These are phyloP conservation scores for Umimayanthus chanpuru DNA, from an alignment of 92 coral and sea anemone species.

Conservation along the genomic window DNA sequence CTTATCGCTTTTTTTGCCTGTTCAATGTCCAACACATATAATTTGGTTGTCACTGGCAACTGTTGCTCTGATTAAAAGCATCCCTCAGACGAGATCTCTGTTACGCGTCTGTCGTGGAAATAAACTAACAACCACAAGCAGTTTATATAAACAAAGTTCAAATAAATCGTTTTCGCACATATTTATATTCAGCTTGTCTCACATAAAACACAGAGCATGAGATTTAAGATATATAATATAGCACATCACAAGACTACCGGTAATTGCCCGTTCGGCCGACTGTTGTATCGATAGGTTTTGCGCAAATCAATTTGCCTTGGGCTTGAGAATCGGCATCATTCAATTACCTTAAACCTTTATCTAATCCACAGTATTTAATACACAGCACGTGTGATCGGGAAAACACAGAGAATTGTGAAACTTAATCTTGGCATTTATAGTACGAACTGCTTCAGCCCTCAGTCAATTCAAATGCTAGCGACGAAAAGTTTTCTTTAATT, in stretches of 20 bases:
- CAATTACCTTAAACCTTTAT: slow-evolving; percentile 13
- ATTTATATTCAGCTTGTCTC: background rate
- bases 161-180: background rate
- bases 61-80: background rate
- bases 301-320: background rate
- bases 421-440: background rate
- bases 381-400: slow-evolving; percentile 14
- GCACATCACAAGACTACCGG: no score
- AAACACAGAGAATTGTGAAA: background rate
- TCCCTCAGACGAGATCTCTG: no score
- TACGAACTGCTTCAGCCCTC: background rate
- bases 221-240: background rate
- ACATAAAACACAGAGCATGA: background rate
- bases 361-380: background rate
- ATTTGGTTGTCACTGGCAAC: background rate
- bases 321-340: background rate
- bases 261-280: background rate
- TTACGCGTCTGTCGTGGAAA: background rate
- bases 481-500: background rate
- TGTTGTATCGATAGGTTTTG: background rate
- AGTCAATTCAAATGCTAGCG: background rate
- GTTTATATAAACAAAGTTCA: no score
- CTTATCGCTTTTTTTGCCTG: no score
- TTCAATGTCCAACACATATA: no score
- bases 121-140: background rate